Conservation (phyloP, 2,113 vertebrate genomes). For the Gallinago undulata region DNA sequence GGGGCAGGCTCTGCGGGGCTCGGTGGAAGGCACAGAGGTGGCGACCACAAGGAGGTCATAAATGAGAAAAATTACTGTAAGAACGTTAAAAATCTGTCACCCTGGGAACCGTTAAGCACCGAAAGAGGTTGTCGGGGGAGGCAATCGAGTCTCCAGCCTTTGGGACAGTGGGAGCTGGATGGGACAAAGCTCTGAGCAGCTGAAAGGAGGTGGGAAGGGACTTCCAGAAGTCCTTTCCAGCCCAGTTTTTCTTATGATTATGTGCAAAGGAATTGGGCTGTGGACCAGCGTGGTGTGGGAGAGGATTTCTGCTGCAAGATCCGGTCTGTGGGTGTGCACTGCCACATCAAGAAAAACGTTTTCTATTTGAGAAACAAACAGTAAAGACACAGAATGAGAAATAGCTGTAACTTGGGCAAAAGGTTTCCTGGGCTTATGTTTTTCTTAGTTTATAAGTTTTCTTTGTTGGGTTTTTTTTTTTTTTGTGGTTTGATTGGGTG, state of each 20-base stretch:
- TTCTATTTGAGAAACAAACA: neutral
- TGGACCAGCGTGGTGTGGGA: neutral
- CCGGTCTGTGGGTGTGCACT: neutral
- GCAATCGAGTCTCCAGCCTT: neutral
- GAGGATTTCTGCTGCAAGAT: neutral
- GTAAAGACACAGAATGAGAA: neutral
- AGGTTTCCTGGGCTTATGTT: neutral
- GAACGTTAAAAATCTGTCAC: neutral
- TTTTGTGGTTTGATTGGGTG: neutral
- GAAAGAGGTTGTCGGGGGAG: neutral
- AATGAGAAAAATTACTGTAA: neutral
- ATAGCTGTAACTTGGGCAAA: neutral
- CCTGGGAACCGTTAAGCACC: neutral
- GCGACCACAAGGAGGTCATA: neutral
- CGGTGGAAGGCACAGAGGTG: accelerated
- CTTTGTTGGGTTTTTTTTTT: too few species aligned
- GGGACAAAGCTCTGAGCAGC: neutral
- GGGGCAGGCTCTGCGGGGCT: neutral
- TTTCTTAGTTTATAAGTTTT: neutral
- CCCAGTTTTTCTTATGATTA: accelerated
- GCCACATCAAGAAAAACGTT: neutral
- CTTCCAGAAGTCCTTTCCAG: neutral
- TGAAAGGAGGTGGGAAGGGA: neutral
- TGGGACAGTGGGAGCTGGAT: neutral
- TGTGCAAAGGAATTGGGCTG: neutral